phyloP scores from a whole-genome alignment of 2,888 invertebrate genomes.

The Aricia artaxerxes region DNA sequence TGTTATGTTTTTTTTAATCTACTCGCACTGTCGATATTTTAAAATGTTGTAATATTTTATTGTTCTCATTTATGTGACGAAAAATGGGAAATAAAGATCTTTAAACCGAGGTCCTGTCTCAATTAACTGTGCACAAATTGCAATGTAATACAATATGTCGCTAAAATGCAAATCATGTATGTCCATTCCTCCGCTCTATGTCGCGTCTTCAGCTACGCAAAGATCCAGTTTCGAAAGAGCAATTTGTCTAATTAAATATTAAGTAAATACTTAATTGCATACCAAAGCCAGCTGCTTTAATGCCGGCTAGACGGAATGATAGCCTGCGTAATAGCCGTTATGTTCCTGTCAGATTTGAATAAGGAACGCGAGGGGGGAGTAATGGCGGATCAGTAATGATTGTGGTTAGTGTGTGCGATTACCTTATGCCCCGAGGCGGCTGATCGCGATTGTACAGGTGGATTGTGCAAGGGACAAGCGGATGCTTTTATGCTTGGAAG shows the following conservation, averaged over 20 bases:
- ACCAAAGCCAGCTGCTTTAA: neutral
- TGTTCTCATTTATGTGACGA: too few relatives aligned
- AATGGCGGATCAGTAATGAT: slow-evolving; percentile 39
- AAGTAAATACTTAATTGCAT: neutral
- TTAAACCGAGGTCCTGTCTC: too few relatives aligned
- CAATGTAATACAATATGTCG: too few relatives aligned
- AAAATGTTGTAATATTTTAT: too few relatives aligned
- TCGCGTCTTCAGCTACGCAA: neutral
- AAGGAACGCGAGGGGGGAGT: slow-evolving; percentile 32
- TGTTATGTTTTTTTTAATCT: too few relatives aligned
- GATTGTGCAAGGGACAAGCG: neutral
- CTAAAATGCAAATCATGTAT: too few relatives aligned
- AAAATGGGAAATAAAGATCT: too few relatives aligned
- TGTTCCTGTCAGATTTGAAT: slow-evolving; percentile 34
- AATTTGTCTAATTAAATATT: slow-evolving; percentile 3
- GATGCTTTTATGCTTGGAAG: neutral
- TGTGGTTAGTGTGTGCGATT: slow-evolving; percentile 41
- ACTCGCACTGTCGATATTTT: too few relatives aligned
- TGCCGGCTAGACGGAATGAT: slow-evolving; percentile 9
- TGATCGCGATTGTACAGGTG: slow-evolving; percentile 39
- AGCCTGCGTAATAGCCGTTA: slow-evolving; percentile 31
- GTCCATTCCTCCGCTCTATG: too few relatives aligned
- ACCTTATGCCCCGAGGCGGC: slow-evolving; percentile 38
- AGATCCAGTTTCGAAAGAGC: neutral
- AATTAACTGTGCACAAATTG: too few relatives aligned